A percentile compares a stretch with the other conserved stretches of the same genome.
Conservation (phyloP, 2,113 vertebrate species). For the Stercorarius parasiticus region DNA sequence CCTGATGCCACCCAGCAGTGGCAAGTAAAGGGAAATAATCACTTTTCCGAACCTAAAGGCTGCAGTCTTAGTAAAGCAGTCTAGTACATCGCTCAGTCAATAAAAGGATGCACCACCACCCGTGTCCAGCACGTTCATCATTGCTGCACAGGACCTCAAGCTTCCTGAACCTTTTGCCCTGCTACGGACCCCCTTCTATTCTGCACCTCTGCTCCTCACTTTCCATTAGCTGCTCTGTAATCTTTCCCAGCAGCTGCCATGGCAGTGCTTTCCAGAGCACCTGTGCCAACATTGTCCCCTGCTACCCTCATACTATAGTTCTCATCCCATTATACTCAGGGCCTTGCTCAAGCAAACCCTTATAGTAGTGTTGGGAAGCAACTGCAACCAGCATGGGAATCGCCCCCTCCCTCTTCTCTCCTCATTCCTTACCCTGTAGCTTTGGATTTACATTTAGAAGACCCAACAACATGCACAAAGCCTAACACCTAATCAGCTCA, state of each 20-base stretch:
- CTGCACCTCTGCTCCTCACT: not conserved
- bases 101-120: not conserved
- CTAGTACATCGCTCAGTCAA: not conserved
- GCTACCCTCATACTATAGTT: not conserved
- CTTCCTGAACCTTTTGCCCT: not conserved
- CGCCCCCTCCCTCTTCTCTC: not conserved
- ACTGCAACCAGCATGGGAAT: not conserved
- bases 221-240: not conserved
- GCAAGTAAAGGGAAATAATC: not conserved
- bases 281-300: not conserved
- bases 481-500: accelerated
- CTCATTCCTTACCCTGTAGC: not conserved
- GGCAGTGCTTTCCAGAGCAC: not conserved
- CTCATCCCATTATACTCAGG: not conserved
- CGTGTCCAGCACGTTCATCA: not conserved
- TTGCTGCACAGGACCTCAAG: not conserved
- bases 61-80: not conserved
- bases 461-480: not conserved
- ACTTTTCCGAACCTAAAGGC: not conserved
- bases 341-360: not conserved
- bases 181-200: not conserved
- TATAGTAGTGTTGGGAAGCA: not conserved
- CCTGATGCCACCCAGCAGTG: not conserved
- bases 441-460: not conserved
- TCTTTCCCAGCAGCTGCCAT: not conserved